Evolutionary conservation across 1,140 invertebrate species (phyloP), one percentile per base, ranked within the genome.

Genomic region (Achroia grisella): DNA sequence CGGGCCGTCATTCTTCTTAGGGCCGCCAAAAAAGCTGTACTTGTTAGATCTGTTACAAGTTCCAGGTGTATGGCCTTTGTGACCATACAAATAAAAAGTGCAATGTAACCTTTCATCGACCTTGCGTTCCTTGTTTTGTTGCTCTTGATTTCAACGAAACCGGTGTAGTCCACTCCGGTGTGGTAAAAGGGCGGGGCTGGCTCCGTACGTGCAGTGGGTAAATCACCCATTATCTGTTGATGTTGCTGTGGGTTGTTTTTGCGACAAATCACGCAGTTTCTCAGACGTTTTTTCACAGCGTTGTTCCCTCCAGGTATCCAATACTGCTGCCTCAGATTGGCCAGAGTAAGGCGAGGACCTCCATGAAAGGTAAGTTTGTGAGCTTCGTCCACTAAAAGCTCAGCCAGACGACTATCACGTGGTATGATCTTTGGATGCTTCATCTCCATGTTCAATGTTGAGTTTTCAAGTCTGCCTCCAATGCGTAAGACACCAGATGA

Each of bases 1-100:
- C 75, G 46, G 10, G 71, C 58, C n/a, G 87, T 64, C 58, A 88
- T 86, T 15, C 83, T 31, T 13, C 63, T 50, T 0, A 87, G 37
- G n/a, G 71, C 61, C 30, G 65, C 58, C 8, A 87, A 32, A 52
- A 83, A 85, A 9, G 60, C 55, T 11, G 76, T 57, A 8, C 32
- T 34, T 11, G n/a, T 34, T 11, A 34, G 10, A 11, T 34, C 32
- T 1, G 32, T 34, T 6, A 34, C 32, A 5, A 34, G 12, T 12
- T 34, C 32, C 32, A 34, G 10, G 10, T 34, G 32, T 10, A 34
- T 11, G 10, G 32, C 32, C 12, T 34, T 34, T 1, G 32, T 34
- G 32, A 34, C 32, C 10, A 34, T 10, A 34, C 32, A 34, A 10
- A 34, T 34, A 12, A 34, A 34, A 34, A 34, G 8, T 5, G 32